phyloP scores from a whole-genome alignment of 2,888 invertebrate genomes.

The Carterocephalus palaemon region DNA sequence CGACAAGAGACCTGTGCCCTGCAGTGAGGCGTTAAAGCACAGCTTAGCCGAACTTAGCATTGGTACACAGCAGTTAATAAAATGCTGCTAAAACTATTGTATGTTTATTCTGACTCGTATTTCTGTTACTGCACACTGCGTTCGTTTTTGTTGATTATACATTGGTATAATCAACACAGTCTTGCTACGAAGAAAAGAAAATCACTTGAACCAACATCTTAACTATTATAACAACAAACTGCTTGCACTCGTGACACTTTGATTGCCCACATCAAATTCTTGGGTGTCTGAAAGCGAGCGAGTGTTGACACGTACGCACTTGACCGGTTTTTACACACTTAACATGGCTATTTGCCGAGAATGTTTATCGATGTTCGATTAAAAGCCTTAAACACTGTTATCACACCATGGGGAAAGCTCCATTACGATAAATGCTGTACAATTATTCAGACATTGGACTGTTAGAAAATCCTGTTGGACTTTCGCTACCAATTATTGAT shows the following conservation, averaged over 20 bases:
- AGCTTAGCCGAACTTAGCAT: too few species aligned
- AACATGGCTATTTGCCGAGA: conserved; percentile 5
- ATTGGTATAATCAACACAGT: too few species aligned
- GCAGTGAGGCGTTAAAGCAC: too few species aligned
- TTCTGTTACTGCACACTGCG: too few species aligned
- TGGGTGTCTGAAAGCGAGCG: background rate
- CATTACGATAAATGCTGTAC: conserved; percentile 16
- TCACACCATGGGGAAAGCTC: conserved; percentile 16
- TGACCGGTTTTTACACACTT: conserved; percentile 15
- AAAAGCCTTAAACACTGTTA: conserved; percentile 18
- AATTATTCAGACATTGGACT: conserved; percentile 17
- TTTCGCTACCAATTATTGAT: conserved; percentile 12
- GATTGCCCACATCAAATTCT: conserved; percentile 1
- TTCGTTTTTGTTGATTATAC: too few species aligned
- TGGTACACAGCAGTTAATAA: too few species aligned
- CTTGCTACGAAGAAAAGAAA: too few species aligned
- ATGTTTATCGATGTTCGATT: conserved; percentile 20
- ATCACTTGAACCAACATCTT: too few species aligned
- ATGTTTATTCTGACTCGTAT: too few species aligned
- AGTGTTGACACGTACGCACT: conserved; percentile 6
- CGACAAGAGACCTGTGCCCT: too few species aligned
- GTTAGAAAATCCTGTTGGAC: conserved; percentile 15
- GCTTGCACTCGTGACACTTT: background rate
- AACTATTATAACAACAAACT: too few species aligned
- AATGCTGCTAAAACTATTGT: too few species aligned